phyloP scores from a whole-genome alignment of 1,140 invertebrate genomes.

The Ceratina australensis region DNA sequence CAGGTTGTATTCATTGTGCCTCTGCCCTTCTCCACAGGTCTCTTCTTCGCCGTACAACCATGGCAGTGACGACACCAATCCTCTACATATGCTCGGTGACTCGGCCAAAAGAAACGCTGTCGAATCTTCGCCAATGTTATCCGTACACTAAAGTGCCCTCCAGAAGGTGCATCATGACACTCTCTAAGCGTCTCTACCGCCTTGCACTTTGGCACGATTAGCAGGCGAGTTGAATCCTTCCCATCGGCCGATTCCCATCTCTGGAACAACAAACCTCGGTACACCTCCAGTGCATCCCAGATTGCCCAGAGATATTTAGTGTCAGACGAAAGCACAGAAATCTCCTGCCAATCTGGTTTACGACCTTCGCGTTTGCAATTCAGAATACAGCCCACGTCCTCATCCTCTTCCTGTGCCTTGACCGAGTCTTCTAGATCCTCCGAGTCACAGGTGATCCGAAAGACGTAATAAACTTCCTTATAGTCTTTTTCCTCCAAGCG shows the following conservation, averaged over 20 bases:
- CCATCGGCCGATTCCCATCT: not conserved
- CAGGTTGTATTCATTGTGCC: not conserved
- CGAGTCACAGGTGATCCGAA: not conserved
- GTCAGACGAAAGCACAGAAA: not conserved
- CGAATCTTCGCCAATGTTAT: constrained; percentile 1
- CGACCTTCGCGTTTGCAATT: not conserved
- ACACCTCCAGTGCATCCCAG: constrained; percentile 14
- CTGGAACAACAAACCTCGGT: not conserved
- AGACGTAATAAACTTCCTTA: not conserved
- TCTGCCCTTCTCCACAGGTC: not conserved
- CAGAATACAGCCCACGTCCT: not conserved
- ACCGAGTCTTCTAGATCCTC: not conserved
- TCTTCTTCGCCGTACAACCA: constrained; percentile 8
- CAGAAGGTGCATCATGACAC: not conserved
- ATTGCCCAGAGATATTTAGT: not conserved
- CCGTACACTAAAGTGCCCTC: not conserved
- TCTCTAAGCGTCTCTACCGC: not conserved
- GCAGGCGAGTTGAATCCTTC: not conserved
- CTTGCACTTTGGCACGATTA: not conserved
- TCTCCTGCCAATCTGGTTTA: not conserved
- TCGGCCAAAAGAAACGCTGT: not conserved
- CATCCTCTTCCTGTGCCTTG: not conserved
- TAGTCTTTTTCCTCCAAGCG: not conserved
- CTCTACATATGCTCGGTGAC: not conserved
- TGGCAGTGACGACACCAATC: constrained; percentile 8